Conservation (phyloP, 2,113 vertebrate species). For the Microcebus ravelobensis region DNA sequence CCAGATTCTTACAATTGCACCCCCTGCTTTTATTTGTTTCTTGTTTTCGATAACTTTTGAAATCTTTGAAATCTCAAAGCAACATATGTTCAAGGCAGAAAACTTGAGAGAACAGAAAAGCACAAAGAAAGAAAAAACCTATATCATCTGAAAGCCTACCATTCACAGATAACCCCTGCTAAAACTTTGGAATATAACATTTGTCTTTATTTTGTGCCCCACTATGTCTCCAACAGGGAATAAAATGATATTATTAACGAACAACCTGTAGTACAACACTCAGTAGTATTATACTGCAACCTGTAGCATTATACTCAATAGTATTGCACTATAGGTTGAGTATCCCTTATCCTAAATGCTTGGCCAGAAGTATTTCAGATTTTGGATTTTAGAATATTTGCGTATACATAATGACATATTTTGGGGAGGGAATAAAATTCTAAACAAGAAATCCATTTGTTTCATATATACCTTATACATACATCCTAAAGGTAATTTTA, state of each 20-base stretch:
- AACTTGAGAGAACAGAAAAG: conserved; percentile 13
- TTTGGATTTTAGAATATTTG: neutral
- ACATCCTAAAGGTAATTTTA: neutral
- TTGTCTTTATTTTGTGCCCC: neutral
- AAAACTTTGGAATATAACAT: neutral
- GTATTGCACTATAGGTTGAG: neutral
- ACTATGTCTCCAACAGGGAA: neutral
- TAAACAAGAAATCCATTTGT: neutral
- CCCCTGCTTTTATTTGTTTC: neutral
- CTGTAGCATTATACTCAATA: neutral
- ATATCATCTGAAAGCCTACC: neutral
- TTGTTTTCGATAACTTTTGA: conserved; percentile 32
- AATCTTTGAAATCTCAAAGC: conserved; percentile 15
- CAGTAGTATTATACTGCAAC: neutral
- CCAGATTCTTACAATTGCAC: neutral
- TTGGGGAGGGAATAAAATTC: neutral
- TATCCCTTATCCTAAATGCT: neutral
- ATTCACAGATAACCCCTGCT: neutral
- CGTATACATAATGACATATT: neutral
- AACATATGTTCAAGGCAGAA: conserved; percentile 20
- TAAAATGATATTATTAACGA: neutral
- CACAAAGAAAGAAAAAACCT: neutral
- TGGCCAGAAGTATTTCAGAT: neutral
- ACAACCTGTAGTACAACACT: neutral
- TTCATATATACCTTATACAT: neutral